Base-by-base conservation (phyloP, 2,888 invertebrate genomes). In the Archaeoteleia sp. region DNA sequence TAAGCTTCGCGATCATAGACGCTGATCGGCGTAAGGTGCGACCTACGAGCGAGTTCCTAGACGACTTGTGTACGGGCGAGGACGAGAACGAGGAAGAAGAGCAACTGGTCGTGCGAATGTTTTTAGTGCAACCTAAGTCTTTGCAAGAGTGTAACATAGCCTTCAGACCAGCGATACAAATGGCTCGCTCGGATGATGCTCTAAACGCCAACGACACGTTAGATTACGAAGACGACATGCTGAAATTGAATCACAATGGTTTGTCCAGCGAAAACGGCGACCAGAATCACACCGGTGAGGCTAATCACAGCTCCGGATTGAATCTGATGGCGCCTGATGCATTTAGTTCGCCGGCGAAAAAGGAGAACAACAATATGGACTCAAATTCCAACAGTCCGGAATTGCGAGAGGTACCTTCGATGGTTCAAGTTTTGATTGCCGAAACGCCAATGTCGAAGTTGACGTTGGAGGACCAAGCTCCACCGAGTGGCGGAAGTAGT, bases 301-400 rank as follows among this genome's bases (percentile, higher is more conserved):
- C 69, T 55, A 86, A 79, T 68, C 82, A 80, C 30, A 87, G 82
- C 61, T 81, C 86, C 6, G 87, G 87, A 17, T 86, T 94, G 14
- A 94, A 92, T 78, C 88, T 95, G 15, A 93, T 95, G 91, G 95
- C 95, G 0, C 95, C 96, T 0, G 95, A 95, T 79, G 95, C 94
- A 10, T 96, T 96, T 74, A 90, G 89, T 67, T 88, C 90, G 0
- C 88, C 88, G 73, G 89, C 89, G 78, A 85, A 86, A 65, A 85
- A 84, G 68, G 86, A 87, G 1, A 82, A 77, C 43, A 85, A 81
- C 37, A 83, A 81, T 9, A 61, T 83, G n/a, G 86, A 82, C 12
- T 82, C 84, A 3, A 77, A 74, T 43, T 68, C 78, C 0, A 75
- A 63, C n/a, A 83, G 81, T 71, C 83, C 84, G 1, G 83, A 83